Evolutionary conservation across 2,888 invertebrate species (phyloP).

Genomic region (Habroteleia sp.): DNA sequence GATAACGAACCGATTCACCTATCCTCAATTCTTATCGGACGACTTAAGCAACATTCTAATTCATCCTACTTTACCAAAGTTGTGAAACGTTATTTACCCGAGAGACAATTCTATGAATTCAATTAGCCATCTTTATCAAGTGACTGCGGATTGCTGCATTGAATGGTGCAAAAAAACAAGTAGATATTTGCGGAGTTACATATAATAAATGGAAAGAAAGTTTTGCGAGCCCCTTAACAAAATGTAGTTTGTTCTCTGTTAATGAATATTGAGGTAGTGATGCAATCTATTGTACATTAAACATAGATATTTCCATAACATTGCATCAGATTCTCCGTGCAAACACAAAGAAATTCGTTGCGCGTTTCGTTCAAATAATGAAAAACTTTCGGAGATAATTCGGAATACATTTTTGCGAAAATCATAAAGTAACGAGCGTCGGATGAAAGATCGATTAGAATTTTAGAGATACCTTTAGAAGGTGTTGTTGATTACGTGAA

Average conservation of each 20-base stretch:
- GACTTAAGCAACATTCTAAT: slow-evolving; percentile 47
- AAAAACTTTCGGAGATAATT: too few relatives aligned
- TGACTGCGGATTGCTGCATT: too few relatives aligned
- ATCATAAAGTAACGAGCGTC: too few relatives aligned
- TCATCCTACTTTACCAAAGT: slow-evolving; percentile 46
- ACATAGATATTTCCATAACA: slow-evolving; percentile 1
- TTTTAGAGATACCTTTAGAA: neutral
- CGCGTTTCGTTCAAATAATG: too few relatives aligned
- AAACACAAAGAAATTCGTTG: too few relatives aligned
- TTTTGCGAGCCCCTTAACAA: too few relatives aligned
- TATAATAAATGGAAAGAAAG: too few relatives aligned
- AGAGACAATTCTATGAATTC: slow-evolving; percentile 19
- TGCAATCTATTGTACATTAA: slow-evolving; percentile 7
- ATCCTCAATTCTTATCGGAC: slow-evolving; percentile 49
- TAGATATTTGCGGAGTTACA: too few relatives aligned
- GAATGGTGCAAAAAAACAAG: too few relatives aligned
- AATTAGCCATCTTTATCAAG: slow-evolving; percentile 12
- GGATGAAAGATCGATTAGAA: slow-evolving; percentile 11
- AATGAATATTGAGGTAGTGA: slow-evolving; percentile 3
- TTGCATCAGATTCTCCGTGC: too few relatives aligned
- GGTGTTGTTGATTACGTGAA: slow-evolving; percentile 14
- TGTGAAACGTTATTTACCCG: slow-evolving; percentile 43
- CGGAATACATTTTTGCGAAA: too few relatives aligned
- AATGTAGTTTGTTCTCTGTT: slow-evolving; percentile 9
- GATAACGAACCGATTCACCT: slow-evolving; percentile 44